phyloP scores from a whole-genome alignment of 2,888 invertebrate genomes.

The Graphium colonna region DNA sequence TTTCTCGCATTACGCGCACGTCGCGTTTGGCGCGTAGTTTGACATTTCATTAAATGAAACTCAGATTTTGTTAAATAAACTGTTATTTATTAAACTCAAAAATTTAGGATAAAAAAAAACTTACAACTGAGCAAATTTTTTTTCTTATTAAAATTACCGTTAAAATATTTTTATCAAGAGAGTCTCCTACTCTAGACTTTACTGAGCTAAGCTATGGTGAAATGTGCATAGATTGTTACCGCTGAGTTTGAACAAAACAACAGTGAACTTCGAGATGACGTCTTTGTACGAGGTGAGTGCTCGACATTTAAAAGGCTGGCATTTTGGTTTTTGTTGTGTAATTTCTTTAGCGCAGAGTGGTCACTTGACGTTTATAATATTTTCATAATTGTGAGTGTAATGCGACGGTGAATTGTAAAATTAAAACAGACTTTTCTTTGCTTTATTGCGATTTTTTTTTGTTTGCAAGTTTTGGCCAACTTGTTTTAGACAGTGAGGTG shows the following conservation, averaged over 20 bases:
- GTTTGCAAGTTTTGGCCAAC: neutral
- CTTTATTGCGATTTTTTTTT: neutral
- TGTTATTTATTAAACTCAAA: too few relatives aligned
- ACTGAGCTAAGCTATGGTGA: constrained; percentile 35
- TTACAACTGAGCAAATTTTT: too few relatives aligned
- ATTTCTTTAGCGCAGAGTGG: constrained; percentile 47
- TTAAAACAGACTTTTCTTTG: neutral
- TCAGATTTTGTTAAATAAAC: too few relatives aligned
- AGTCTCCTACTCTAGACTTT: too few relatives aligned
- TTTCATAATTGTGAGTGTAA: constrained; percentile 14
- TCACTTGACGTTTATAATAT: constrained; percentile 33
- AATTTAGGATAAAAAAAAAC: too few relatives aligned
- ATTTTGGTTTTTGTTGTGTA: constrained; percentile 69
- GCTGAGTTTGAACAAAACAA: constrained; percentile 51
- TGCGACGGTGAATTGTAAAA: neutral
- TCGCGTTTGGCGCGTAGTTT: constrained; percentile 59
- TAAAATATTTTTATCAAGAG: too few relatives aligned
- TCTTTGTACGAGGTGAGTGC: constrained; percentile 75
- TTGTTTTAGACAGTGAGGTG: neutral
- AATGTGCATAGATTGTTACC: constrained; percentile 64
- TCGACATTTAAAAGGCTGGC: constrained; percentile 62
- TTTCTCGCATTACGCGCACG: constrained; percentile 23
- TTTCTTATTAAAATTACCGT: too few relatives aligned
- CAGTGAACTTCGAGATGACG: constrained; percentile 57
- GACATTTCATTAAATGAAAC: constrained; percentile 44